Evolutionary conservation across 2,113 vertebrate species (phyloP).

Genomic region (Oryzias curvinotus): DNA sequence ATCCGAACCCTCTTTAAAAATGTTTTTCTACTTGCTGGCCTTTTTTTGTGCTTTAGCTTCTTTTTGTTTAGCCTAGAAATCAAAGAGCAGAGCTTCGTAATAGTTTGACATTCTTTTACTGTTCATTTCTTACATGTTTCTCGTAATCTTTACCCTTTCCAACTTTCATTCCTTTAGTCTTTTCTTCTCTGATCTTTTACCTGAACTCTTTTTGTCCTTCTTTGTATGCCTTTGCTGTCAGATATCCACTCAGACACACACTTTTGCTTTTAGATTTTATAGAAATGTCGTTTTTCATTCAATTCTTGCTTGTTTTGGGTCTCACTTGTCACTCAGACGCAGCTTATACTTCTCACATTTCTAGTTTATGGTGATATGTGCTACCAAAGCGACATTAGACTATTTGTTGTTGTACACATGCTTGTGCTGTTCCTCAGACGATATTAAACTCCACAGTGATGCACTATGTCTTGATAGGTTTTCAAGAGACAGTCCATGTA

Average conservation of each 20-base stretch:
- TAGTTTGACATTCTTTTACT: conserved; percentile 23
- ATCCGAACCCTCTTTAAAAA: no score
- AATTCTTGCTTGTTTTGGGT: conserved; percentile 7
- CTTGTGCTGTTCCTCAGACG: conserved; percentile 4
- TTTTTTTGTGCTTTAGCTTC: background rate
- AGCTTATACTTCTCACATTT: conserved; percentile 28
- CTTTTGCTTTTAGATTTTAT: background rate
- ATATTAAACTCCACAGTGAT: background rate
- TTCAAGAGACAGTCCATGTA: conserved; percentile 17
- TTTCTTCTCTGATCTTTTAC: background rate
- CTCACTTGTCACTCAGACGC: conserved; percentile 26
- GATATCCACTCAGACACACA: conserved; percentile 27
- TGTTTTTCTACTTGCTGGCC: no score
- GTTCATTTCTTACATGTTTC: conserved; percentile 2
- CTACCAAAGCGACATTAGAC: conserved; percentile 26
- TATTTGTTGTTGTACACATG: conserved; percentile 21
- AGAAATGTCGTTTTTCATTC: conserved; percentile 24
- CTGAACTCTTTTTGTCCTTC: conserved; percentile 3
- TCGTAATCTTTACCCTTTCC: background rate
- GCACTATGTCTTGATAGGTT: conserved; percentile 9
- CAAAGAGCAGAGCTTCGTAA: no score
- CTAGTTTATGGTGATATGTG: conserved; percentile 33
- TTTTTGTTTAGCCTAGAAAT: conserved; percentile 13
- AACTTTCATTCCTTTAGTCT: background rate
- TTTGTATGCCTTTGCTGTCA: conserved; percentile 40